Evolutionary conservation across 2,888 invertebrate species (phyloP), one percentile per base, ranked within the genome.

Genomic region (Drosophila falleni): DNA sequence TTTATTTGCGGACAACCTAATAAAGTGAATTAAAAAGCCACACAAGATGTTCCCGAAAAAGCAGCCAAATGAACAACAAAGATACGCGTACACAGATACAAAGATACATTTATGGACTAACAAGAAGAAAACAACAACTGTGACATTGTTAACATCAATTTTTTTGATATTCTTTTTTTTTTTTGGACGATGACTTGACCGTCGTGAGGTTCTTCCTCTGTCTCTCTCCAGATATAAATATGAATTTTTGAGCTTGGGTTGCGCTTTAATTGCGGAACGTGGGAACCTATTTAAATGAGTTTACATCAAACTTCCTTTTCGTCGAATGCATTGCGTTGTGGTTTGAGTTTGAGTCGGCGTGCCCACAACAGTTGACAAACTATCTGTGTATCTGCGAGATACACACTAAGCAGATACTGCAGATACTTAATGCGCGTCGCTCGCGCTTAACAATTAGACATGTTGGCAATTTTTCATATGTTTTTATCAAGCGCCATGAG

Each of bases 11-110:
- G 68, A 71, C 74, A 68, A 53, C 78, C 63, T 74, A 75, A 81
- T 76, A 68, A 71, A 75, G 73, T 80, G 76, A 87, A 89, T 89
- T 87, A 85, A 87, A 89, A 87, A 71, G 89, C 87, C 87, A 87
- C 89, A 89, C 87, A 87, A 85, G 87, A 78, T 80, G 87, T 70
- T 46, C 15, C 46, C 44, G 35, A 54, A 54, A 54, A 62, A 26
- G 23, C 13, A 62, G 15, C 26, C 60, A 56, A 71, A 35, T 49
- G 9, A 58, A 46, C 47, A 9, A 15, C 19, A 29, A 60, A 59
- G 49, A 59, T 39, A 55, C 35, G 35, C 46, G 47, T 29, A 37
- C 35, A 8, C 41, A 71, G 71, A 72, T 50, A 37, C 35, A 8
- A 35, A 71, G 71, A 72, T 50, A 82, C 82, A 79, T 59, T 41